Evolutionary conservation across 2,797 vertebrate species (phyloP).

Genomic region (Benthosema pterotum): DNA sequence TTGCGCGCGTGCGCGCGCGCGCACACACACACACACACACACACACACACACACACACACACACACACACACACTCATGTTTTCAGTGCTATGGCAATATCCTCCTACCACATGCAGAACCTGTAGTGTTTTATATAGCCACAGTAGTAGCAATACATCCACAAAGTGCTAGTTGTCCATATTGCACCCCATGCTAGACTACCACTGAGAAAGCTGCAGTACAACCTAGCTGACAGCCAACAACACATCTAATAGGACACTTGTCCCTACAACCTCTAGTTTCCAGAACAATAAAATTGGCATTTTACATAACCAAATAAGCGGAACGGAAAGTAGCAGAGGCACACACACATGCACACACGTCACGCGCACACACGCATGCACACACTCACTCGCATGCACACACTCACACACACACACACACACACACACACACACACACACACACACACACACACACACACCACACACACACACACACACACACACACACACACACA

Average conservation of each 20-base stretch:
- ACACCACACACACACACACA: too few species aligned
- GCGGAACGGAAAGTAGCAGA: slow-evolving; percentile 14
- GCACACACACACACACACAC: slow-evolving; percentile 31
- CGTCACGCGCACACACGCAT: too few species aligned
- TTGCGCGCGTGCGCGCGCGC: slow-evolving; percentile 45
- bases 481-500: too few species aligned
- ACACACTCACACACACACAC: neutral
- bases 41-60: slow-evolving; percentile 17
- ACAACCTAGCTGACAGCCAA: slow-evolving; percentile 57
- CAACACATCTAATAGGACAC: slow-evolving; percentile 62
- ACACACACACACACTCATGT: slow-evolving; percentile 1
- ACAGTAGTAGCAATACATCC: slow-evolving; percentile 56
- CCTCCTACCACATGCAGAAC: slow-evolving; percentile 54
- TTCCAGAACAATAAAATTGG: slow-evolving; percentile 57
- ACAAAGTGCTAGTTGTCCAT: slow-evolving; percentile 62
- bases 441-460: too few species aligned
- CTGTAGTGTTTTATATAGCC: slow-evolving; percentile 49
- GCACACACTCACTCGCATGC: too few species aligned
- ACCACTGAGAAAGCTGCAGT: slow-evolving; percentile 64
- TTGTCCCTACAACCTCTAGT: slow-evolving; percentile 62
- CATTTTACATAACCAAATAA: slow-evolving; percentile 36
- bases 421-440: too few species aligned
- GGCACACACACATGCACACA: too few species aligned
- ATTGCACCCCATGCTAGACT: slow-evolving; percentile 68
- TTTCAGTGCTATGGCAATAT: too few species aligned